These are phyloP conservation scores for Poeciliopsis gracilis DNA, from an alignment of 2,797 vertebrate genomes.

Conservation along the genomic window DNA sequence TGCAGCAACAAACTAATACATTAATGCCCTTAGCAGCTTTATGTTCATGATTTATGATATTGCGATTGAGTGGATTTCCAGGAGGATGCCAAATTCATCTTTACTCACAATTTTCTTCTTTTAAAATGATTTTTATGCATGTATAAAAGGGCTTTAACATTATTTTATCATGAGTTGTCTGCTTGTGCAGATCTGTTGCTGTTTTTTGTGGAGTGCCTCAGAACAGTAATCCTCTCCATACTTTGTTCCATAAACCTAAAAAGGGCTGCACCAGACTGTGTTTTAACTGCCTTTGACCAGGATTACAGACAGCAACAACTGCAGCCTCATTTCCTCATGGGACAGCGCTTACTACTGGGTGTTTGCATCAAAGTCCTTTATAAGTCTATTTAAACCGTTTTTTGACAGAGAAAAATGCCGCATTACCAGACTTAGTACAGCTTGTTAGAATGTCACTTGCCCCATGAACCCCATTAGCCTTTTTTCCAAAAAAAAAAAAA, in stretches of 20 bases:
- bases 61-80: neutral
- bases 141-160: neutral
- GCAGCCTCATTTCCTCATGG: slow-evolving; percentile 39
- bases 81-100: neutral
- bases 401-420: neutral
- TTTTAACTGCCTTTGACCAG: slow-evolving; percentile 54
- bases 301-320: slow-evolving; percentile 51
- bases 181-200: slow-evolving; percentile 23
- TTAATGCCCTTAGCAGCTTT: neutral
- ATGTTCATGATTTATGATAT: neutral
- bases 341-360: neutral
- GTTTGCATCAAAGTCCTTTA: neutral
- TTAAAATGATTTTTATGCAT: neutral
- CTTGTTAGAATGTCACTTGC: slow-evolving; percentile 4
- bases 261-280: slow-evolving; percentile 50
- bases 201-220: slow-evolving; percentile 13
- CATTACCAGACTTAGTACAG: slow-evolving; percentile 8
- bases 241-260: slow-evolving; percentile 72
- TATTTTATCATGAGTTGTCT: neutral
- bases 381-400: neutral
- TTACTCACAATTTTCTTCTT: neutral
- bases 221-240: slow-evolving; percentile 60
- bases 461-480: neutral
- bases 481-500: neutral
- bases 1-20: neutral